These are phyloP conservation scores for Holcopasites calliopsidis DNA, from an alignment of 1,140 invertebrate genomes.

Conservation along the genomic window DNA sequence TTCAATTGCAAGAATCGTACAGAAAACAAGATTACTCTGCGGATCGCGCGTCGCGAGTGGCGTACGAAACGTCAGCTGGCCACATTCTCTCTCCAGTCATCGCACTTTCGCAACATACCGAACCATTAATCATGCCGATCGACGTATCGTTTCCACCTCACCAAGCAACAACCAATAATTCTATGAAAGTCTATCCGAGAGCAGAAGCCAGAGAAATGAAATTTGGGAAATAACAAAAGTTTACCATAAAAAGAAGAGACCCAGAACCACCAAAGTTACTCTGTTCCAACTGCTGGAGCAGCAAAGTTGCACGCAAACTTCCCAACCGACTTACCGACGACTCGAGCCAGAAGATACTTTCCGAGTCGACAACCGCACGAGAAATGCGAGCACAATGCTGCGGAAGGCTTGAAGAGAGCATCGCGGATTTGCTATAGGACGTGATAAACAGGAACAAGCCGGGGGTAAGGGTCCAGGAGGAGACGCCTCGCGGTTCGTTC, in stretches of 20 bases:
- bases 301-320: too few relatives aligned
- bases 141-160: too few relatives aligned
- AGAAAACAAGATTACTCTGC: neutral
- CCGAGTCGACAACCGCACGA: conserved; percentile 80
- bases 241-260: neutral
- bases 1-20: neutral
- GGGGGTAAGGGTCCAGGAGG: conserved; percentile 60
- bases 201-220: too few relatives aligned
- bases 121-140: neutral
- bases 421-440: conserved; percentile 56
- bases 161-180: too few relatives aligned
- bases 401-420: conserved; percentile 70
- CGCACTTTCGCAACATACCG: neutral
- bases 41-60: conserved; percentile 2
- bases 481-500: conserved; percentile 71
- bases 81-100: neutral
- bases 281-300: too few relatives aligned
- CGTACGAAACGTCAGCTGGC: neutral
- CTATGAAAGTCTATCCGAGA: too few relatives aligned
- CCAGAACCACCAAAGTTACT: neutral
- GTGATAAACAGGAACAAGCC: conserved; percentile 71
- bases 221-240: too few relatives aligned
- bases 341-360: conserved; percentile 77
- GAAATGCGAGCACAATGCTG: conserved; percentile 77
- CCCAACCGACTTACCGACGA: conserved; percentile 73